These are phyloP conservation scores for Centroberyx gerrardi DNA, from an alignment of 2,797 vertebrate genomes.

Conservation along the genomic window DNA sequence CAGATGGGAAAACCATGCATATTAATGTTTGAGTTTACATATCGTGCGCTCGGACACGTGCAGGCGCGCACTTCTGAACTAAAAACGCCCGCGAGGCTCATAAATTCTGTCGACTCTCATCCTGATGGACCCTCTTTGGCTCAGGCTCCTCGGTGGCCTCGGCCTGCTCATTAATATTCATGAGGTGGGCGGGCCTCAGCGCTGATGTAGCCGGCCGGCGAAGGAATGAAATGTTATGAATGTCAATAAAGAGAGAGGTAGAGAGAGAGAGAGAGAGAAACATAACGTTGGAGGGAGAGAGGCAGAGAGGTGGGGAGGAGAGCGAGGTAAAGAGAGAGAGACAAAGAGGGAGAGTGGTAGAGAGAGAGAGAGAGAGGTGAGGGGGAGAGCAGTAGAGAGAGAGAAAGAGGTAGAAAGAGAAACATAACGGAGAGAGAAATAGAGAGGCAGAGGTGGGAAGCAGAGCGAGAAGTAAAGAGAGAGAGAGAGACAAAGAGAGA, in stretches of 20 bases:
- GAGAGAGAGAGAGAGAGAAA: not conserved
- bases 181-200: constrained; percentile 47
- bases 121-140: constrained; percentile 18
- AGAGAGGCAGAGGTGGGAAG: no score
- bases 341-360: constrained; percentile 8
- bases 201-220: constrained; percentile 22
- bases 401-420: not conserved
- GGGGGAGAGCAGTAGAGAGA: constrained; percentile 9
- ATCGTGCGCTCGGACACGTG: constrained; percentile 22
- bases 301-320: not conserved
- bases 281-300: no score
- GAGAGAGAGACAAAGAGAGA: no score
- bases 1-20: no score
- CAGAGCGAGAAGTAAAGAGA: not conserved
- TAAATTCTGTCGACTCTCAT: constrained; percentile 42
- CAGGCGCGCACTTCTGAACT: constrained; percentile 44
- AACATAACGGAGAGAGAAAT: not conserved
- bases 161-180: constrained; percentile 68
- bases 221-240: constrained; percentile 20
- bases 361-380: not conserved
- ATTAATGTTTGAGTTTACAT: no score
- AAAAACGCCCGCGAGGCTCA: not conserved
- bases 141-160: no score
- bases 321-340: constrained; percentile 1
- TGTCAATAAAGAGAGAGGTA: constrained; percentile 49